Evolutionary conservation across 2,797 vertebrate genomes (phyloP), one percentile per base, ranked within the genome.

Genomic region (Pseudochromis fuscus): DNA sequence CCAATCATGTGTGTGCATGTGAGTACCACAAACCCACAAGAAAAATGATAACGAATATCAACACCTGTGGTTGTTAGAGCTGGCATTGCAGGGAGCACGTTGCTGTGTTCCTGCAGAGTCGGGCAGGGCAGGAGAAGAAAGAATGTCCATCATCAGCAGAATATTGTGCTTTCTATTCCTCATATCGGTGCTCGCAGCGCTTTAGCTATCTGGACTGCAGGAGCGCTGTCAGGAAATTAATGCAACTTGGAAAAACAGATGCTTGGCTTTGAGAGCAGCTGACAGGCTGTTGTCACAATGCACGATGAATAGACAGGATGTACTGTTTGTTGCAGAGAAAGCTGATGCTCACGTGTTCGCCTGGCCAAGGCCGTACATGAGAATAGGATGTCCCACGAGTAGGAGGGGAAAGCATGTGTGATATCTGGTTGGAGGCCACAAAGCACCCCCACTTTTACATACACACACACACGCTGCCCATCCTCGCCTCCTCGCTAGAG

Each of bases 61-160:
- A 58, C 59, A 62, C 27, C 42, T 75, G 51, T 45, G 58, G 37
- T 27, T 35, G 53, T 64, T 71, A 46, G 28, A 31, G 66, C 18
- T 53, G 21, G 31, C 35, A 38, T 67, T 64, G n/a, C 5, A 7
- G 7, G 15, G 46, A 44, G 50, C 31, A 60, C 3, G 3, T 27
- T 6, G 0, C 7, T 60, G 9, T 23, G 15, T 6, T 18, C 12
- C 23, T 45, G 28, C 16, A 63, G 33, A 73, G 61, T 38, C 33
- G 28, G 52, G n/a, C 18, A 28, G 30, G 8, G 21, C 28, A 62
- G 19, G 45, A 55, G 48, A 67, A 33, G 23, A 72, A 67, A 33
- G 23, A 72, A 79, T 55, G 58, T 53, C 58, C 46, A 16, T 51
- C 52, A 78, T 65, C 70, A 64, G 69, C 66, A 81, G 33, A 85